Base-by-base conservation (phyloP, 2,888 invertebrate species). In the Corythucha ciliata region DNA sequence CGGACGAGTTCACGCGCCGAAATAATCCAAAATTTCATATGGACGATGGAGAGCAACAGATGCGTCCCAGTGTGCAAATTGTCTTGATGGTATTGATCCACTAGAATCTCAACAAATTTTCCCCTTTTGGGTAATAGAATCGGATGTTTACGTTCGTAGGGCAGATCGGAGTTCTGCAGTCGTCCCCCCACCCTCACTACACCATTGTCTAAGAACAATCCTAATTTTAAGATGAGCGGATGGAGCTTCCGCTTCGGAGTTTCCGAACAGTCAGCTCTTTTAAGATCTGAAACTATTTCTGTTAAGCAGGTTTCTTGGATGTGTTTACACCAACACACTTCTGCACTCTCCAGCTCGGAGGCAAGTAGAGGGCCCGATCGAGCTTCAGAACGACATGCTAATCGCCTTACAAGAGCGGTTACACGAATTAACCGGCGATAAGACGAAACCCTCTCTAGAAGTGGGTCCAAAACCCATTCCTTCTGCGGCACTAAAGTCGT, bases 91-190 rank as follows among this genome's bases (percentile, higher is more conserved):
- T 14, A 22, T 16, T 44, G 44, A 14, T 44, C 44, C 2, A 44
- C 44, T 16, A 44, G 29, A n/a, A 44, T 10, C 16, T n/a, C 29
- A 14, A 44, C 44, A 6, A 16, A 44, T 2, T 14, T 27, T 8
- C 22, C 44, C 25, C 14, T 5, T 26, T 44, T 44, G 2, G 44
- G 44, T 20, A 44, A 25, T 14, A 44, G 27, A 7, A 27, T 16
- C 16, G 44, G 44, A 21, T 44, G 44, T 21, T 20, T 14, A n/a
- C 29, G 39, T 10, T 39, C 21, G 22, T 56, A 56, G 7, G 59
- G 57, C 3, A 44, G 14, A 10, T 16, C 16, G 3, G 44, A 14
- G 20, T 26, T 44, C 36, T n/a, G 16, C 36, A n/a, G n/a, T 36
- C 7, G 16, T 7, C 8, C 10, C 7, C 7, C 36, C 36, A 16